Evolutionary conservation across 2,888 invertebrate species (phyloP).

Genomic region (Anthophora plumipes): DNA sequence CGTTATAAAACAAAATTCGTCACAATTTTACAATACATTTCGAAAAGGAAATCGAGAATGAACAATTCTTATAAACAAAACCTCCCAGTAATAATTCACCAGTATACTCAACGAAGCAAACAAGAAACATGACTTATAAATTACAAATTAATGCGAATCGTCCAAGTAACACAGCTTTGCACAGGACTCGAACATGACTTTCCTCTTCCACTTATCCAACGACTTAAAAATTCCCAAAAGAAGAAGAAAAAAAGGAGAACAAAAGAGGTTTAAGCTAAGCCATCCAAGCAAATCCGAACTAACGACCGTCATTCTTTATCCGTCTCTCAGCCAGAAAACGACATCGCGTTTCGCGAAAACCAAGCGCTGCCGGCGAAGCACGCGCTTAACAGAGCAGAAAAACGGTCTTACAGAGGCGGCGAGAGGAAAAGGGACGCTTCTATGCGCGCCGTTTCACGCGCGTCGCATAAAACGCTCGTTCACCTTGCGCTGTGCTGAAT

Average conservation of each 20-base stretch:
- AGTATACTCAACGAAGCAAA: too few species aligned
- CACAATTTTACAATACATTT: too few species aligned
- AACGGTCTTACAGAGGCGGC: slow-evolving; percentile 27
- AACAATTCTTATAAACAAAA: too few species aligned
- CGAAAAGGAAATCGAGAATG: too few species aligned
- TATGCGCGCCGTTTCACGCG: slow-evolving; percentile 43
- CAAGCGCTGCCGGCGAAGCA: slow-evolving; percentile 1
- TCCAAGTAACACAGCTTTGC: too few species aligned
- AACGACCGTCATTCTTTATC: neutral
- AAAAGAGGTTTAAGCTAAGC: neutral
- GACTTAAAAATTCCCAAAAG: too few species aligned
- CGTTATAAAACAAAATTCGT: too few species aligned
- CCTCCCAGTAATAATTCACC: too few species aligned
- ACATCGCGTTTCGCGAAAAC: slow-evolving; percentile 45
- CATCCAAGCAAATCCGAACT: neutral
- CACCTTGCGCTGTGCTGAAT: slow-evolving; percentile 44
- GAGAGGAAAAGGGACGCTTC: slow-evolving; percentile 38
- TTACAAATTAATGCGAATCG: too few species aligned
- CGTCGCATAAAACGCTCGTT: slow-evolving; percentile 53
- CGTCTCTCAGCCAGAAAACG: neutral
- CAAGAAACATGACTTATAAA: too few species aligned
- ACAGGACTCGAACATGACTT: too few species aligned
- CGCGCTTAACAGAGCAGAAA: slow-evolving; percentile 70
- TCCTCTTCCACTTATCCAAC: too few species aligned
- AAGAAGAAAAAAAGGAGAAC: neutral